phyloP scores from a whole-genome alignment of 2,888 invertebrate genomes.

The Tanypteryx hageni region DNA sequence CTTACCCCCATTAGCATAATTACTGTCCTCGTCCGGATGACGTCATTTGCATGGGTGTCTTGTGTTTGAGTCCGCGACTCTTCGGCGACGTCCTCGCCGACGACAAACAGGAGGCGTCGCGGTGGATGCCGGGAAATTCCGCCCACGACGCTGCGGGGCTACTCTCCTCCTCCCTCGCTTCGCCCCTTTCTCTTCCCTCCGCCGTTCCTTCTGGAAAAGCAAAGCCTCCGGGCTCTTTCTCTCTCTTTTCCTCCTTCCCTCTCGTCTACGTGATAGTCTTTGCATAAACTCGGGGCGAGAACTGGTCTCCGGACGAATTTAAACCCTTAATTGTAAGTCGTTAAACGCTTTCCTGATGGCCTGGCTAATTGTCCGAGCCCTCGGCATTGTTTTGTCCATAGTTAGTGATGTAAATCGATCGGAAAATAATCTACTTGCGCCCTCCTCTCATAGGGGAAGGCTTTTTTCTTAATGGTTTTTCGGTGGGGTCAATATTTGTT shows the following conservation, averaged over 20 bases:
- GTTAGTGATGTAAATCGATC: constrained; percentile 8
- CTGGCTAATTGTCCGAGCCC: background rate
- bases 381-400: constrained; percentile 12
- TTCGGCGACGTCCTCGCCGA: constrained; percentile 54
- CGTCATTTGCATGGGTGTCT: constrained; percentile 52
- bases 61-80: constrained; percentile 44
- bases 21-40: constrained; percentile 53
- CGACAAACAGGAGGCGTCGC: constrained; percentile 63
- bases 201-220: background rate
- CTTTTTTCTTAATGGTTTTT: constrained; percentile 29
- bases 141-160: background rate
- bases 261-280: constrained; percentile 7
- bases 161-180: background rate
- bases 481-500: background rate
- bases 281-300: constrained; percentile 53
- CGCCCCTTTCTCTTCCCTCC: background rate
- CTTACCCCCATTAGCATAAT: constrained; percentile 59
- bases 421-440: background rate
- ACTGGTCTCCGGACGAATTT: constrained; percentile 48
- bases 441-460: background rate
- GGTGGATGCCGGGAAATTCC: constrained; percentile 26
- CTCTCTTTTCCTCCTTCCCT: background rate
- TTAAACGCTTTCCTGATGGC: constrained; percentile 3
- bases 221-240: background rate
- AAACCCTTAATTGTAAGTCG: constrained; percentile 38